Base-by-base conservation (phyloP, 2,113 vertebrate species). In the Colistium nudipinnis region DNA sequence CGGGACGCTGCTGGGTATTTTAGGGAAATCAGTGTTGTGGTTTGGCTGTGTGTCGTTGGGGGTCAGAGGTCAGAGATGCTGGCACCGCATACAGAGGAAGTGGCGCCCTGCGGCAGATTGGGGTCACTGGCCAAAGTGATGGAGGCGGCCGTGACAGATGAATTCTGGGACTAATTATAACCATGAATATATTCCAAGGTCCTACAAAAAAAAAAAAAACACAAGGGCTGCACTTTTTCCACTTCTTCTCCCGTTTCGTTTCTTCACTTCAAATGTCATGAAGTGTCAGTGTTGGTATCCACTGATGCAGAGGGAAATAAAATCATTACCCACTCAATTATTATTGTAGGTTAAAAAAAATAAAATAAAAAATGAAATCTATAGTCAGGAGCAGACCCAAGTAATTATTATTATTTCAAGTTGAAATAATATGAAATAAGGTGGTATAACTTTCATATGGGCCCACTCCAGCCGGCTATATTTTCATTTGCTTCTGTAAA, bases 41-140 rank as follows among this genome's bases (percentile, higher is more conserved):
- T 80, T 61, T 53, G 61, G n/a, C 36, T 70, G 17, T 54, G 5
- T 10, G 1, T 4, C 28, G 36, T 28, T 24, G 43, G 24, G 53
- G 44, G 51, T 22, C 68, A 62, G 74, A 62, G 53, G 35, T 41
- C 49, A 80, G 62, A 49, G 49, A 53, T 7, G 28, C 47, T 62
- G 65, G 71, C 66, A 76, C 70, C 56, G 57, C 68, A 64, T 70
- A 72, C 56, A 82, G 64, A 74, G 35, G 7, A 55, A 11, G 45
- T 10, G 16, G 14, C 39, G 70, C 69, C 76, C 62, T 19, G 61
- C 59, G 55, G 69, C 33, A 74, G 82, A 85, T 80, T 85, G 76
- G 74, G 76, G 78, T 86, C 69, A 73, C 69, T 14, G 54, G 61
- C 27, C 70, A 49, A 17, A 9, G 14, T 7, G 4, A 61, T 30